Percentiles rank a stretch among this genome's conserved stretches.
Conservation (phyloP, 2,113 vertebrate genomes). For the Pelmatolapia mariae region DNA sequence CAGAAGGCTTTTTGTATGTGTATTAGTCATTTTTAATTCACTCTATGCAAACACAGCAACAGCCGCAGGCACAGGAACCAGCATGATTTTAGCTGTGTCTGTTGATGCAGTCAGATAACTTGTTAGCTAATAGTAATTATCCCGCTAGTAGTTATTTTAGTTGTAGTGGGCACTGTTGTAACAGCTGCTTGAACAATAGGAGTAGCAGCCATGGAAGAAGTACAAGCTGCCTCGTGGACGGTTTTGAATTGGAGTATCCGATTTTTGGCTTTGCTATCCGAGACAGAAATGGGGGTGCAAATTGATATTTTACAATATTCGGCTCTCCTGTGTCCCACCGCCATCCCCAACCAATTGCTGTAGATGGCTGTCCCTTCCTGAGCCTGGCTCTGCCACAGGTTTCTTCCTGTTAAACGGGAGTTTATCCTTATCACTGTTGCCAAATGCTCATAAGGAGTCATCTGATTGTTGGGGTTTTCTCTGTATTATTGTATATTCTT, state of each 20-base stretch:
- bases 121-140: neutral
- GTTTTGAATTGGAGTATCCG: neutral
- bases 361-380: neutral
- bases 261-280: neutral
- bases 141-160: neutral
- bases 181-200: neutral
- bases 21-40: constrained; percentile 46
- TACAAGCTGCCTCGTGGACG: neutral
- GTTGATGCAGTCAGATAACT: constrained; percentile 8
- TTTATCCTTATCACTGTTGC: neutral
- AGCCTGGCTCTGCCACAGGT: neutral
- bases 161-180: neutral
- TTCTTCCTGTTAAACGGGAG: neutral
- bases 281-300: neutral
- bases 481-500: neutral
- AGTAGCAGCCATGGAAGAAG: neutral
- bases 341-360: neutral
- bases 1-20: constrained; percentile 25
- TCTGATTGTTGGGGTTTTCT: neutral
- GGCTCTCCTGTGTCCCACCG: fast-evolving
- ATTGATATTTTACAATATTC: neutral
- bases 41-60: constrained; percentile 10
- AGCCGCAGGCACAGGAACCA: neutral
- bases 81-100: neutral
- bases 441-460: neutral